A percentile compares a stretch with the other conserved stretches of the same genome.
Conservation (phyloP, 2,113 vertebrate genomes). For the Condylura cristata region DNA sequence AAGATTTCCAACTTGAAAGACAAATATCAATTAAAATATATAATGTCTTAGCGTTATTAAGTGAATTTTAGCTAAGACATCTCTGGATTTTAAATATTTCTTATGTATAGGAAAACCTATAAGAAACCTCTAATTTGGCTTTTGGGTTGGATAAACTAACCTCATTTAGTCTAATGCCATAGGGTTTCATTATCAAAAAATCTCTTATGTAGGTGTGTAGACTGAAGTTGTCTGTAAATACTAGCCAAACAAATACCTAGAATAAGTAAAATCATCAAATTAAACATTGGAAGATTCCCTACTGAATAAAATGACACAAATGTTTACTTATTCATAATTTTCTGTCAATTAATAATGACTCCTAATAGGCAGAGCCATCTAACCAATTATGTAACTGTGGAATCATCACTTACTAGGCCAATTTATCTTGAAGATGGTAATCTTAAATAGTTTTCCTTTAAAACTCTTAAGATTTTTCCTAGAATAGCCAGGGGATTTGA, state of each 20-base stretch:
- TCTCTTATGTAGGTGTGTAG: background rate
- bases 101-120: background rate
- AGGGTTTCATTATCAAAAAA: slow-evolving; percentile 2
- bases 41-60: background rate
- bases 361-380: background rate
- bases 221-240: background rate
- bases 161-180: background rate
- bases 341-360: background rate
- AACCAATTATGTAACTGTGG: background rate
- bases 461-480: background rate
- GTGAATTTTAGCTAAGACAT: slow-evolving; percentile 31
- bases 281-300: background rate
- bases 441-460: background rate
- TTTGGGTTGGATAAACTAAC: background rate
- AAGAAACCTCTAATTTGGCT: background rate
- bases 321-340: slow-evolving; percentile 38
- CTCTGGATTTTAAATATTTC: slow-evolving; percentile 26
- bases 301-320: slow-evolving; percentile 31
- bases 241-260: background rate
- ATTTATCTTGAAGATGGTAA: background rate
- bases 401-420: background rate
- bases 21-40: background rate
- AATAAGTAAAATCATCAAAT: background rate
- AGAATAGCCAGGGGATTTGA: background rate
- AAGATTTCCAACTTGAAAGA: slow-evolving; percentile 9